These are phyloP conservation scores for Gasterosteus aculeatus DNA, from an alignment of 2,113 vertebrate genomes.

Conservation along the genomic window DNA sequence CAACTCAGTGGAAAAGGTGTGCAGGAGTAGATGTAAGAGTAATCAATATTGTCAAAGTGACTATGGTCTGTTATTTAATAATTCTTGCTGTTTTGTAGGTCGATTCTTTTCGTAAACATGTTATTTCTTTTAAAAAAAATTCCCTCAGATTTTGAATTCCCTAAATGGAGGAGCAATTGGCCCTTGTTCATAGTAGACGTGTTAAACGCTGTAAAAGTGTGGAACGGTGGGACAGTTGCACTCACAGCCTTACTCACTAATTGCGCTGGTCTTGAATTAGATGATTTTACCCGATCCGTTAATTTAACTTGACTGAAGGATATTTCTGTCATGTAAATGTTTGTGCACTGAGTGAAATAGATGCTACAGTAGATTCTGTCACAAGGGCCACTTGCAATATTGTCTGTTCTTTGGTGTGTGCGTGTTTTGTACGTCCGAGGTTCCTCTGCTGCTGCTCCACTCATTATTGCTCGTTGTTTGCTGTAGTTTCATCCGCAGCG, in stretches of 20 bases:
- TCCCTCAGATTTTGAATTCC: constrained; percentile 33
- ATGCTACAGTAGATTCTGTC: constrained; percentile 49
- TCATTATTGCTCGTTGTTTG: constrained; percentile 62
- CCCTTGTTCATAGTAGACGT: constrained; percentile 50
- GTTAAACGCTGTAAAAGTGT: constrained; percentile 27
- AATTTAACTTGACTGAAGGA: constrained; percentile 36
- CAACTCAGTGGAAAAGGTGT: constrained; percentile 81
- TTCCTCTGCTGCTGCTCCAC: constrained; percentile 75
- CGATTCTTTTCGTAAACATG: constrained; percentile 30
- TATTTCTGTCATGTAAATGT: constrained; percentile 29
- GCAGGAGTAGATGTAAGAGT: constrained; percentile 74
- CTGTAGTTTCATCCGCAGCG: constrained; percentile 51
- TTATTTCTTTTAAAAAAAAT: constrained; percentile 9
- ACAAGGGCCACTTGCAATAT: constrained; percentile 75
- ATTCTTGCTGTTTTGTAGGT: constrained; percentile 64
- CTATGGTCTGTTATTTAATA: constrained; percentile 76
- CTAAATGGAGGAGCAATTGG: constrained; percentile 44
- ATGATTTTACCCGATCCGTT: constrained; percentile 29
- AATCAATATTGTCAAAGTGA: constrained; percentile 77
- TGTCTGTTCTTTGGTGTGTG: constrained; percentile 12
- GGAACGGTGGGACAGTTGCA: constrained; percentile 46
- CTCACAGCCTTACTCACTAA: constrained; percentile 50
- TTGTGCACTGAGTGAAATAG: constrained; percentile 48
- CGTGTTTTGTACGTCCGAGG: constrained; percentile 22
- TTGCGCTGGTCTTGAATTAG: constrained; percentile 43